phyloP scores from a whole-genome alignment of 2,797 vertebrate genomes.

The Acridotheres tristis region DNA sequence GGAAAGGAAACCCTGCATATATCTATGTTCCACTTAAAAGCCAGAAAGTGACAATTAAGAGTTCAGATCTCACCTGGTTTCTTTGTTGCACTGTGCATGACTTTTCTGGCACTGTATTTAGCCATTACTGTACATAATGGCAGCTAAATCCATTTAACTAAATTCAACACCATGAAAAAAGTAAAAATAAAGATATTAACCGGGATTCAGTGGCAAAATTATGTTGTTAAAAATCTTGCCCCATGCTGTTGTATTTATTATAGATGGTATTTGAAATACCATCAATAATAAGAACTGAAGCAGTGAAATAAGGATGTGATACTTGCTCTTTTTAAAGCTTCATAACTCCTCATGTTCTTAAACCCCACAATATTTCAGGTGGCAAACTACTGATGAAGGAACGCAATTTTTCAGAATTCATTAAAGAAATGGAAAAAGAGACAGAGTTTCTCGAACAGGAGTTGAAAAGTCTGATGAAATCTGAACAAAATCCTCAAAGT shows the following conservation, averaged over 20 bases:
- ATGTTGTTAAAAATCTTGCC: background rate
- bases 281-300: background rate
- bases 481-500: background rate
- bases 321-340: background rate
- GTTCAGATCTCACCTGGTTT: background rate
- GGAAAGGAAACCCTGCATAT: background rate
- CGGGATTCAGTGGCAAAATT: background rate
- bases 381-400: background rate
- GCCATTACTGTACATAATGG: background rate
- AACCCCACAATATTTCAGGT: constrained; percentile 4
- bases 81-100: background rate
- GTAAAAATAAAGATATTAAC: background rate
- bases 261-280: background rate
- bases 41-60: background rate
- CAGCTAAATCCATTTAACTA: background rate
- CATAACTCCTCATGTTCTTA: background rate
- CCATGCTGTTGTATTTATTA: background rate
- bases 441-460: background rate
- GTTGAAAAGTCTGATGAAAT: background rate
- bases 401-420: background rate
- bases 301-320: background rate
- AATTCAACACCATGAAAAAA: background rate
- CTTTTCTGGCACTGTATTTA: background rate
- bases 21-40: background rate
- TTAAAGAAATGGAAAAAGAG: constrained; percentile 15